A percentile compares a stretch with the other conserved stretches of the same genome.
These are phyloP conservation scores for Hippocampus guttulatus DNA, from an alignment of 2,113 vertebrate species.

Conservation along the genomic window DNA sequence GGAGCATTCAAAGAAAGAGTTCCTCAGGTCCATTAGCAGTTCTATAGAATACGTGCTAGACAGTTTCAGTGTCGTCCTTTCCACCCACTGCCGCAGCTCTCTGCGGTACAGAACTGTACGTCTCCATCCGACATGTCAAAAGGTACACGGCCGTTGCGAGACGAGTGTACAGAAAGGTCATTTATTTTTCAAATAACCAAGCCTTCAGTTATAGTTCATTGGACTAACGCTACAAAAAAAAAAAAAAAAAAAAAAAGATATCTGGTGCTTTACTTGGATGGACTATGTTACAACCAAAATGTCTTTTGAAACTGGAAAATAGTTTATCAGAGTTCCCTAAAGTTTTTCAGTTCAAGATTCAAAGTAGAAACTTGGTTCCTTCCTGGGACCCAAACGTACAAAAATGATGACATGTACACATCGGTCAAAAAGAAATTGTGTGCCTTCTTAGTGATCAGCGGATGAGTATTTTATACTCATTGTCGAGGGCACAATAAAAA, in stretches of 20 bases:
- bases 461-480: background rate
- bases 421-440: background rate
- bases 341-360: slow-evolving; percentile 2
- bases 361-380: background rate
- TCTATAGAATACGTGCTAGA: slow-evolving; percentile 26
- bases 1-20: slow-evolving; percentile 69
- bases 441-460: background rate
- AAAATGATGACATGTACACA: slow-evolving; percentile 2
- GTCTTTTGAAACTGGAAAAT: slow-evolving; percentile 2
- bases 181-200: slow-evolving; percentile 37
- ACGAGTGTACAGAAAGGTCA: slow-evolving; percentile 76
- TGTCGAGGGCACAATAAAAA: background rate
- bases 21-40: slow-evolving; percentile 48
- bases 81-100: slow-evolving; percentile 11
- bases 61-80: slow-evolving; percentile 25
- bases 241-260: slow-evolving; percentile 25
- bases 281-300: slow-evolving; percentile 43
- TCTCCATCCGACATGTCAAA: slow-evolving; percentile 56
- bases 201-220: slow-evolving; percentile 50
- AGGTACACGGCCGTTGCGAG: slow-evolving; percentile 68
- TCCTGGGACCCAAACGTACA: background rate
- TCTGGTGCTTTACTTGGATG: slow-evolving; percentile 51
- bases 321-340: slow-evolving; percentile 34
- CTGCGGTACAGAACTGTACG: slow-evolving; percentile 27
- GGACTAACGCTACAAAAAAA: slow-evolving; percentile 52